A percentile compares a stretch with the other conserved stretches of the same genome.
phyloP scores from a whole-genome alignment of 2,888 invertebrate genomes.

The Hyles lineata region DNA sequence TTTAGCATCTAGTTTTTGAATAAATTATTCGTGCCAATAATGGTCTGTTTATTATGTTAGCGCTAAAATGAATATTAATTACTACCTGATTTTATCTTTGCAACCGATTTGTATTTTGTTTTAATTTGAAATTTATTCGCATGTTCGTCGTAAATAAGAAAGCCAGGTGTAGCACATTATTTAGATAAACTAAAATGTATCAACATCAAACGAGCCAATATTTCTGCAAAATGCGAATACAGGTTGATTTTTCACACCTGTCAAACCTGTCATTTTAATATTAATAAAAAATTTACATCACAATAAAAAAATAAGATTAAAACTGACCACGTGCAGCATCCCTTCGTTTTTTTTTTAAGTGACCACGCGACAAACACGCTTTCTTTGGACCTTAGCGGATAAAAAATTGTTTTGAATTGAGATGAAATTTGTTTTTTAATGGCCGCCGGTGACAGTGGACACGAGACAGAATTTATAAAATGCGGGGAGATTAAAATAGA shows the following conservation, averaged over 20 bases:
- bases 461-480: conserved; percentile 42
- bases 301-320: conserved; percentile 43
- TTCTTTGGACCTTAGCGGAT: conserved; percentile 35
- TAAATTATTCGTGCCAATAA: neutral
- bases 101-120: conserved; percentile 5
- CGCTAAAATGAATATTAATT: neutral
- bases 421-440: conserved; percentile 28
- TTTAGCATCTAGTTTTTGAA: neutral
- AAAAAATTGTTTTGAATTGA: conserved; percentile 30
- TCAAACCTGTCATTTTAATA: conserved; percentile 26
- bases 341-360: conserved; percentile 46
- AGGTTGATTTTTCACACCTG: conserved; percentile 30
- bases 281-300: conserved; percentile 39
- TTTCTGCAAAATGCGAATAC: neutral
- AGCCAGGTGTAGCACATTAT: neutral
- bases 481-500: conserved; percentile 33
- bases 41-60: neutral
- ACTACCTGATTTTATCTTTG: neutral
- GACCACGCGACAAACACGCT: conserved; percentile 54
- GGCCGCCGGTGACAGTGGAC: conserved; percentile 36
- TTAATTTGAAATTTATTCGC: neutral
- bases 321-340: conserved; percentile 51
- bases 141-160: neutral
- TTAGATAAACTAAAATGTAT: neutral
- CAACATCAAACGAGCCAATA: neutral